Evolutionary conservation across 2,113 vertebrate genomes (phyloP).

Genomic region (Callaeas wilsoni): DNA sequence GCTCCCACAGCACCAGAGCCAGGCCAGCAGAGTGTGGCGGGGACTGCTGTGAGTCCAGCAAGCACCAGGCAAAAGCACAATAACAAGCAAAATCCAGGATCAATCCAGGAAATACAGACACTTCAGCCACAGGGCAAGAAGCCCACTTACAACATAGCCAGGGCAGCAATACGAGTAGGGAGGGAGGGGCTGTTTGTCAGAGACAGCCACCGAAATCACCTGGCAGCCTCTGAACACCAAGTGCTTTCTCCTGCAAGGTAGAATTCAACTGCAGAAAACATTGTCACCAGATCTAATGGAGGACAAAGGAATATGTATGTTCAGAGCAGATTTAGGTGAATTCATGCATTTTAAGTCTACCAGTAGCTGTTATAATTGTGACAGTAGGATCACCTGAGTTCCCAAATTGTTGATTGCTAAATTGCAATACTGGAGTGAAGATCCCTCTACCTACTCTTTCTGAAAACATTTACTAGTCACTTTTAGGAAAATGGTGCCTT

Average conservation of each 20-base stretch:
- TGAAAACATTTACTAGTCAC: not conserved
- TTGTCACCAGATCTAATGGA: not conserved
- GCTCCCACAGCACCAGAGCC: not conserved
- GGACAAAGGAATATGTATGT: not conserved
- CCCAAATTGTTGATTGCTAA: not conserved
- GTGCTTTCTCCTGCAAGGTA: not conserved
- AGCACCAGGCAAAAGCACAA: not conserved
- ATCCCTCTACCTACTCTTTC: not conserved
- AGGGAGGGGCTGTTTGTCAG: not conserved
- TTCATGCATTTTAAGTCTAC: not conserved
- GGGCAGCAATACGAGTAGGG: not conserved
- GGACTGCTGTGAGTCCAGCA: not conserved
- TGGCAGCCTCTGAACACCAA: not conserved
- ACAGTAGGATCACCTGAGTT: not conserved
- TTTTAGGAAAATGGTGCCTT: not conserved
- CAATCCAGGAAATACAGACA: not conserved
- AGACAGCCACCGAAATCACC: not conserved
- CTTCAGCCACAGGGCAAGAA: not conserved
- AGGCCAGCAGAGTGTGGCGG: fast-evolving
- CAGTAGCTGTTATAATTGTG: not conserved
- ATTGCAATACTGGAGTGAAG: not conserved
- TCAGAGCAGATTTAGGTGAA: not conserved
- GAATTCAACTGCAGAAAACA: not conserved
- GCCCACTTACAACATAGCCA: not conserved
- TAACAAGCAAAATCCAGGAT: not conserved